These are phyloP conservation scores for Leptatherina wallacei DNA, from an alignment of 2,797 vertebrate genomes.

Conservation along the genomic window DNA sequence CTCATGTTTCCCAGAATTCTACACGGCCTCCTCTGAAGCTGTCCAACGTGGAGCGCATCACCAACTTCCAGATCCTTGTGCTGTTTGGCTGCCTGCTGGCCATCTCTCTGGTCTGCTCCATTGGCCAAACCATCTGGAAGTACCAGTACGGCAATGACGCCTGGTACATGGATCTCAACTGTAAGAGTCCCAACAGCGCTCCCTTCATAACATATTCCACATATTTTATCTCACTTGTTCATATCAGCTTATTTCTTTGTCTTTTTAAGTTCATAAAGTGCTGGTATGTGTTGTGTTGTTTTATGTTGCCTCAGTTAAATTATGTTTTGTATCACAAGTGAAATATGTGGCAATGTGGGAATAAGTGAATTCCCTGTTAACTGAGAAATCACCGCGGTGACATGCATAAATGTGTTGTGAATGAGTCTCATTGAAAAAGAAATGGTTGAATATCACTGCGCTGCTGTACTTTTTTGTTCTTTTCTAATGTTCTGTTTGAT, in stretches of 20 bases:
- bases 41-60: conserved; percentile 98
- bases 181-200: conserved; percentile 85
- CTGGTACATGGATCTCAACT: conserved; percentile 98
- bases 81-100: conserved; percentile 96
- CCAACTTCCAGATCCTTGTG: conserved; percentile 98
- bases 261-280: conserved; percentile 78
- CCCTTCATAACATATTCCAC: conserved; percentile 73
- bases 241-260: conserved; percentile 80
- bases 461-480: conserved; percentile 84
- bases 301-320: conserved; percentile 83
- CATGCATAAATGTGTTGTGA: conserved; percentile 82
- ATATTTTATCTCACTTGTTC: conserved; percentile 84
- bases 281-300: conserved; percentile 76
- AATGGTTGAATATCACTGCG: conserved; percentile 89
- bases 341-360: conserved; percentile 86
- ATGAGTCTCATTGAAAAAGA: conserved; percentile 73
- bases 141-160: conserved; percentile 89
- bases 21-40: conserved; percentile 97
- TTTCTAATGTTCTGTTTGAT: conserved; percentile 90
- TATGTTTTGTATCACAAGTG: conserved; percentile 83
- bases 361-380: conserved; percentile 79
- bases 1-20: conserved; percentile 88
- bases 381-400: conserved; percentile 72
- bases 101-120: conserved; percentile 96
- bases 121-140: conserved; percentile 98